phyloP scores from a whole-genome alignment of 2,797 vertebrate species.

The Australoheros facetus region DNA sequence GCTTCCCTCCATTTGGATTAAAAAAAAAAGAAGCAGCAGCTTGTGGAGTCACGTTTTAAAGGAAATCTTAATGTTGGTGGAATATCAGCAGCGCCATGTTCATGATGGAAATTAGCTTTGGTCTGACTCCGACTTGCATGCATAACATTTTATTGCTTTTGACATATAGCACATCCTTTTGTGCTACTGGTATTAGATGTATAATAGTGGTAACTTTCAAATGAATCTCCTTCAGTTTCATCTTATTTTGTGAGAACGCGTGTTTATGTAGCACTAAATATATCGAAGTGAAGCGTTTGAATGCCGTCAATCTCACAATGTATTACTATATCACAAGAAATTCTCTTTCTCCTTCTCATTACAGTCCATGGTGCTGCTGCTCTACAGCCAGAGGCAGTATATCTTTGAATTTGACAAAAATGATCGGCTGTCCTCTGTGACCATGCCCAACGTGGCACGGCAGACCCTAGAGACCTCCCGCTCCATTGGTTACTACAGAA shows the following conservation, averaged over 20 bases:
- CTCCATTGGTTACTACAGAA: constrained; percentile 96
- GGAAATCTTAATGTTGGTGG: constrained; percentile 57
- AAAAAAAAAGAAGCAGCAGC: constrained; percentile 37
- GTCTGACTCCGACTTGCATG: constrained; percentile 5
- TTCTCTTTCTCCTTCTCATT: constrained; percentile 36
- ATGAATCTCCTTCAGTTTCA: neutral
- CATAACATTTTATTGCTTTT: constrained; percentile 28
- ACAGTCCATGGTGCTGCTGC: constrained; percentile 97
- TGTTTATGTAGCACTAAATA: neutral
- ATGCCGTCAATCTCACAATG: neutral
- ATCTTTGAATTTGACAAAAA: constrained; percentile 99
- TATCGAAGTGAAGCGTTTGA: neutral
- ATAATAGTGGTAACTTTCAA: neutral
- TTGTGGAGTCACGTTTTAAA: constrained; percentile 45
- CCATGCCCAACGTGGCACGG: constrained; percentile 97
- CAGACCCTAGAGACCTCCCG: constrained; percentile 94
- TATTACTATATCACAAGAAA: neutral
- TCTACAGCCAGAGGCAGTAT: constrained; percentile 97
- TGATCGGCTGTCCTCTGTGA: constrained; percentile 92
- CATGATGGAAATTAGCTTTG: constrained; percentile 35
- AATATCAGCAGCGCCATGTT: constrained; percentile 38
- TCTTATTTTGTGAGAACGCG: neutral
- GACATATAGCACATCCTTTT: constrained; percentile 34
- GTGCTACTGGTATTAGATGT: neutral
- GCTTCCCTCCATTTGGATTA: constrained; percentile 31